phyloP scores from a whole-genome alignment of 2,888 invertebrate genomes.

The Cephus sareptanus region DNA sequence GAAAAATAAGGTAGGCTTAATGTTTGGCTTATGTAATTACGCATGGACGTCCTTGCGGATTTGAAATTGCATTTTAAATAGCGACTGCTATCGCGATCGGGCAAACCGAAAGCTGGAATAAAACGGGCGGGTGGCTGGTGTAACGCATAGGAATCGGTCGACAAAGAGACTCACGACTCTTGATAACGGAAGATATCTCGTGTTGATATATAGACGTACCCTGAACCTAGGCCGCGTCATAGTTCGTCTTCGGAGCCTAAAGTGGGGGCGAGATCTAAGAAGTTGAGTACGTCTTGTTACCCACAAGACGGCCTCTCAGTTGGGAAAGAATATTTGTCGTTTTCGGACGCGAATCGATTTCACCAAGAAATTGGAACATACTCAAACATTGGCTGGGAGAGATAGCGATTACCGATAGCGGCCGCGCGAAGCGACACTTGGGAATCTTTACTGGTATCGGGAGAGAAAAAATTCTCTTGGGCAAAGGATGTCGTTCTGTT shows the following conservation, averaged over 20 bases:
- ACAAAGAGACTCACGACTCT: slow-evolving; percentile 14
- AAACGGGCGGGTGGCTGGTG: neutral
- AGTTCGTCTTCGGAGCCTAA: slow-evolving; percentile 18
- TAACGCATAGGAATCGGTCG: neutral
- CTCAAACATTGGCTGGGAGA: neutral
- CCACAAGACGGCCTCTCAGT: slow-evolving; percentile 45
- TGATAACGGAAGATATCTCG: slow-evolving; percentile 21
- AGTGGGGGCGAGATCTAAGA: slow-evolving; percentile 29
- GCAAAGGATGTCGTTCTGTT: neutral
- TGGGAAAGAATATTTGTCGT: slow-evolving; percentile 47
- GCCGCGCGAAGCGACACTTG: neutral
- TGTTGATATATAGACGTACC: slow-evolving; percentile 11
- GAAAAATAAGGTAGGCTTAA: neutral
- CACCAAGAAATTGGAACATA: neutral
- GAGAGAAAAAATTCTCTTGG: neutral
- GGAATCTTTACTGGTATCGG: neutral
- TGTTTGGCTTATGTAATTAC: neutral
- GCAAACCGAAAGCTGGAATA: neutral
- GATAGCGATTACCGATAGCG: neutral
- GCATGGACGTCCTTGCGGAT: neutral
- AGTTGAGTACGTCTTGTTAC: slow-evolving; percentile 40
- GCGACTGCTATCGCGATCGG: neutral
- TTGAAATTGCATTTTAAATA: neutral
- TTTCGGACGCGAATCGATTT: slow-evolving; percentile 46
- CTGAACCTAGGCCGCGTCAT: slow-evolving; percentile 4